Base-by-base conservation (phyloP, 2,113 vertebrate species). In the Menura novaehollandiae region DNA sequence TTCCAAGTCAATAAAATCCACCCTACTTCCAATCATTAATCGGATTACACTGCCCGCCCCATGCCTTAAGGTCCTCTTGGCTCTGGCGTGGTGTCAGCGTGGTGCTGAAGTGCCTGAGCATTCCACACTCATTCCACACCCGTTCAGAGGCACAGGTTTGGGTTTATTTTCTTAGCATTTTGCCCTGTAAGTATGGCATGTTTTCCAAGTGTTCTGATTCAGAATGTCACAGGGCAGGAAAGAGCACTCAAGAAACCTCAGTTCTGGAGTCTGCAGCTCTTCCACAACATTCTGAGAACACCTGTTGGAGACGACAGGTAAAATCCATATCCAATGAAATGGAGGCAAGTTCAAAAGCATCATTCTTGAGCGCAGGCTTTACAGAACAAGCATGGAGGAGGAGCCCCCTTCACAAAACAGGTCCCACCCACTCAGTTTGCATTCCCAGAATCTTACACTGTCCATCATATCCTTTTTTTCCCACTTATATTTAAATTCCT, bases 1-100 rank as follows among this genome's bases (percentile, higher is more conserved):
- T 63, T 85, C 23, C 35, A 55, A 77, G 44, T 15, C 22, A 17
- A 52, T 47, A 13, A 35, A 63, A 56, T 14, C 56, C 59, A 39
- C 35, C 32, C 67, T 3, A 1, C 41, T 64, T 26, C 18, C 30
- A 37, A 4, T 19, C 60, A 7, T 15, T 51, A 55, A 93, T 63
- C 12, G 6, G 44, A 72, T 46, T 9, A 89, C 19, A 63, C 7
- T n/a, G 33, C 27, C 39, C 0, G 0, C 7, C 14, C 3, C 0
- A 17, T n/a, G 35, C 22, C 21, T 20, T 8, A 24, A 22, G 3
- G 12, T 13, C 30, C 55, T 14, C 43, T 0, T n/a, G 58, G 58
- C 37, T 37, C 37, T 30, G 68, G 1, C 9, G 37, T 15, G 67
- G 9, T 30, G 68, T 7, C 37, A 52, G 44, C 2, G 0, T 6